Base-by-base conservation (phyloP, 2,888 invertebrate genomes). In the Apomyelois bistriatella region DNA sequence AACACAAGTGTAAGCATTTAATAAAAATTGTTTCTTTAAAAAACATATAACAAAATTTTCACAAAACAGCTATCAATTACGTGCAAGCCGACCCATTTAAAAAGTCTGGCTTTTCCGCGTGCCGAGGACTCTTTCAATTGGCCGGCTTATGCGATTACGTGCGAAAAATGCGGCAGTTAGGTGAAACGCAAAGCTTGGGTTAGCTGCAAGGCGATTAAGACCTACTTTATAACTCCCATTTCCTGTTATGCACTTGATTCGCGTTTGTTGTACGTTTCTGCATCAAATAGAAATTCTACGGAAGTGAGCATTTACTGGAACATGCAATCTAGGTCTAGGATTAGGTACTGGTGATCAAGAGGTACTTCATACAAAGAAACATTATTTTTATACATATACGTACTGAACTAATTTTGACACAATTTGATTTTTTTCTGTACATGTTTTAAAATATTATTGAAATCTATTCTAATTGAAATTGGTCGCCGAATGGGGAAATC, bases 101-200 rank as follows among this genome's bases (percentile, higher is more conserved):
- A 46, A 46, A 32, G 46, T 46, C 46, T 15, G 32, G 41, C 17
- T 41, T 16, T 41, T 17, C 41, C 46, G 46, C 4, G 40, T 41
- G 9, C 41, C 46, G 46, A 15, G 40, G 42, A 46, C 46, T 46
- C 46, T 46, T 46, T 46, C 32, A 46, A 46, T 46, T 46, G 46
- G 46, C 32, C 32, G 46, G 46, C 46, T 46, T 46, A 46, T 46
- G 7, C 46, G 46, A 32, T 46, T 46, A 46, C 32, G 15, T 12
- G 46, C 30, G 13, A 46, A 46, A 46, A 46, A 46, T 32, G 46
- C 32, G 32, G 46, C 46, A 46, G 46, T 46, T 46, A 32, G 46
- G 42, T 1, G 28, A 12, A 13, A 32, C 28, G 28, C 46, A 12
- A 41, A 43, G 42, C 42, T 22, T 0, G 42, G 42, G 8, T 17